A percentile compares a stretch with the other conserved stretches of the same genome.
These are phyloP conservation scores for Neosalanx taihuensis DNA, from an alignment of 2,797 vertebrate species.

Conservation along the genomic window DNA sequence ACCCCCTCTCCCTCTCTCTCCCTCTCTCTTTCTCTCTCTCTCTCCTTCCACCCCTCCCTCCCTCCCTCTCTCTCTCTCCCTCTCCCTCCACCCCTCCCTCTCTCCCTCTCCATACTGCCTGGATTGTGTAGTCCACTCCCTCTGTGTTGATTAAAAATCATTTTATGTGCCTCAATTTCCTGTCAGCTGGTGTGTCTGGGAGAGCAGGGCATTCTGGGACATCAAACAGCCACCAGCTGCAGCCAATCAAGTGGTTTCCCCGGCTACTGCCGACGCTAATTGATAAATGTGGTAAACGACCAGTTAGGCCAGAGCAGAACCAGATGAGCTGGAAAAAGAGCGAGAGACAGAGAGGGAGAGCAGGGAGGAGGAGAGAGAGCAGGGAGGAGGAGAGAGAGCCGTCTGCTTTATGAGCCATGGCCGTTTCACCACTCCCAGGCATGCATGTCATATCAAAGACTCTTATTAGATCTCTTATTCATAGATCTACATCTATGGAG, in stretches of 20 bases:
- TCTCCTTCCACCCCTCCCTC: not conserved
- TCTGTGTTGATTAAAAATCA: constrained; percentile 36
- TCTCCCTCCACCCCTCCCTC: constrained; percentile 24
- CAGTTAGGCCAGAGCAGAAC: constrained; percentile 28
- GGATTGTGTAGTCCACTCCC: constrained; percentile 21
- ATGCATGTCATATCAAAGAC: constrained; percentile 24
- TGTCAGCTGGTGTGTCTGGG: constrained; percentile 10
- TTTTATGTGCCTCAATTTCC: constrained; percentile 34
- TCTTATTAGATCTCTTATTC: constrained; percentile 14
- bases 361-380: not conserved
- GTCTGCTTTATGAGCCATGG: constrained; percentile 30
- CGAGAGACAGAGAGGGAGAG: not conserved
- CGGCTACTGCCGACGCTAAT: constrained; percentile 38
- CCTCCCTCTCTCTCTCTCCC: not conserved
- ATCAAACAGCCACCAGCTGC: constrained; percentile 38
- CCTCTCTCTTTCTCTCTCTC: no score
- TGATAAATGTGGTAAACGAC: constrained; percentile 45
- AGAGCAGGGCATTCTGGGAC: constrained; percentile 16
- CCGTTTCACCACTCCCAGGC: constrained; percentile 12
- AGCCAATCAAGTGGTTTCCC: constrained; percentile 28
- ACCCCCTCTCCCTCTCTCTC: no score
- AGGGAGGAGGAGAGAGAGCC: constrained; percentile 4
- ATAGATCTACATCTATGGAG: constrained; percentile 20
- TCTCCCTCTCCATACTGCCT: not conserved
- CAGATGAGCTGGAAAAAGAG: constrained; percentile 7